A percentile compares a stretch with the other conserved stretches of the same genome.
These are phyloP conservation scores for Drosophila yooni DNA, from an alignment of 2,888 invertebrate species.

Conservation along the genomic window DNA sequence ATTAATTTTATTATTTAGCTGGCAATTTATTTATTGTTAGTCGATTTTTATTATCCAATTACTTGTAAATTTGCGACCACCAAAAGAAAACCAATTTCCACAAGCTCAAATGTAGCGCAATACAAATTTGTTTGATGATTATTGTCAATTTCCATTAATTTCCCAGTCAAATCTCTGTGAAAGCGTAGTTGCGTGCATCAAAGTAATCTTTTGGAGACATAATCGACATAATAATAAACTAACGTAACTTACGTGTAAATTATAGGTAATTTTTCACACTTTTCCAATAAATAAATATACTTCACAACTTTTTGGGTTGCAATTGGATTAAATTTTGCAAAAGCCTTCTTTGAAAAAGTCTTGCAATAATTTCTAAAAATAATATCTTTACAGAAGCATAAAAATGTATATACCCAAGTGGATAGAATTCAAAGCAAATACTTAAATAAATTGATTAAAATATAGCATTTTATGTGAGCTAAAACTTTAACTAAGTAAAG, in stretches of 20 bases:
- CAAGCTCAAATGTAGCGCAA: background rate
- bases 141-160: background rate
- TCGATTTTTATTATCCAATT: background rate
- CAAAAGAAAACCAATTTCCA: background rate
- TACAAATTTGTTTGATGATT: background rate
- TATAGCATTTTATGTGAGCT: background rate
- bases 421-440: background rate
- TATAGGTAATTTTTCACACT: background rate
- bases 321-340: background rate
- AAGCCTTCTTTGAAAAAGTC: background rate
- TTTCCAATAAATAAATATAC: background rate
- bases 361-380: background rate
- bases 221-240: background rate
- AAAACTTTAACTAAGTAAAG: background rate
- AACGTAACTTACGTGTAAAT: background rate
- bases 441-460: background rate
- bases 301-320: background rate
- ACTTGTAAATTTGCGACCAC: background rate
- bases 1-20: conserved; percentile 11
- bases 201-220: background rate
- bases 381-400: fast-evolving
- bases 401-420: background rate
- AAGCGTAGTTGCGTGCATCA: background rate
- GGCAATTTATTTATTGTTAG: conserved; percentile 1
- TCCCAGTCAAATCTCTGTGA: background rate